These are phyloP conservation scores for Petromus typicus DNA, from an alignment of 2,113 vertebrate species.

Conservation along the genomic window DNA sequence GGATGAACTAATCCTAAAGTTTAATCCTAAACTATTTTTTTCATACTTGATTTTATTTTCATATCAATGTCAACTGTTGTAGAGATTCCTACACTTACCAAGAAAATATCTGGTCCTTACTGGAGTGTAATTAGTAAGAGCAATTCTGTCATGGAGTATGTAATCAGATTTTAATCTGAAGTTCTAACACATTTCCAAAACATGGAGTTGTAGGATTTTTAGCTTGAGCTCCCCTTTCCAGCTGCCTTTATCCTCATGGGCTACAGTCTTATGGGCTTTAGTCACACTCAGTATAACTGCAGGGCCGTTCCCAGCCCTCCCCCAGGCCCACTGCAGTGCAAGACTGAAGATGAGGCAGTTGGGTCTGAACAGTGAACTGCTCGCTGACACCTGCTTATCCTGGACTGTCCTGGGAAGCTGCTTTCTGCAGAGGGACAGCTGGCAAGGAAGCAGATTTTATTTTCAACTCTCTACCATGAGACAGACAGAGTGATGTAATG, in stretches of 20 bases:
- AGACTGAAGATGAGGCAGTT: fast-evolving
- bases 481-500: background rate
- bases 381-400: background rate
- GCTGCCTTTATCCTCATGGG: background rate
- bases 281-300: background rate
- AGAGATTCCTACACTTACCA: background rate
- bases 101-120: background rate
- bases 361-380: background rate
- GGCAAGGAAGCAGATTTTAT: background rate
- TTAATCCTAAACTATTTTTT: slow-evolving; percentile 31
- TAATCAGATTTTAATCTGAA: background rate
- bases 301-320: background rate
- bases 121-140: background rate
- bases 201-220: background rate
- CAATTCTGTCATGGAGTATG: background rate
- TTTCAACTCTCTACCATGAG: background rate
- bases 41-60: background rate
- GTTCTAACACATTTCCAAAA: background rate
- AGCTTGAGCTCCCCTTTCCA: background rate
- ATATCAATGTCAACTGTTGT: background rate
- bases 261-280: background rate
- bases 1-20: background rate
- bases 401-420: background rate
- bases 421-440: too few species aligned
- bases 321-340: background rate